phyloP scores from a whole-genome alignment of 1,140 invertebrate species.

The Sweltsa coloradensis region DNA sequence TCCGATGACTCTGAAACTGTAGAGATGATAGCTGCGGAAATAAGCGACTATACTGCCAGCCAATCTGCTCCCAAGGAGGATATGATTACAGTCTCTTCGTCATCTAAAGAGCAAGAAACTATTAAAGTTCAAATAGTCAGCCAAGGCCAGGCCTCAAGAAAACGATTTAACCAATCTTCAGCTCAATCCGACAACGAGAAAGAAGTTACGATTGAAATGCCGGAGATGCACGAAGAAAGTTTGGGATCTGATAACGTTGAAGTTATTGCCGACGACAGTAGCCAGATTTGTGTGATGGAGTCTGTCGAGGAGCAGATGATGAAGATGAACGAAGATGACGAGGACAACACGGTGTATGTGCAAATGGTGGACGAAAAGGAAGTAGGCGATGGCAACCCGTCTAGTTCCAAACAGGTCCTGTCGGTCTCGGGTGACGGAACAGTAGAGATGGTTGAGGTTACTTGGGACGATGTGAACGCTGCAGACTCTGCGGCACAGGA shows the following conservation, averaged over 20 bases:
- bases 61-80: background rate
- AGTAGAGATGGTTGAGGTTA: conserved; percentile 24
- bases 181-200: too few species aligned
- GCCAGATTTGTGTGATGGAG: conserved; percentile 10
- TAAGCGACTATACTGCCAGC: conserved; percentile 6
- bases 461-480: conserved; percentile 22
- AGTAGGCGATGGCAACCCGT: conserved; percentile 4
- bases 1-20: conserved; percentile 14
- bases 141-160: too few species aligned
- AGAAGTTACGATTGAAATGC: too few species aligned
- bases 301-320: conserved; percentile 11
- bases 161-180: too few species aligned
- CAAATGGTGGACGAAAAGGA: conserved; percentile 16
- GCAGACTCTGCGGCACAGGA: too few species aligned
- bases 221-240: too few species aligned
- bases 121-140: too few species aligned
- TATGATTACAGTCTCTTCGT: too few species aligned
- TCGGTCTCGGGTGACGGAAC: conserved; percentile 21
- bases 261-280: too few species aligned
- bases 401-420: conserved; percentile 19
- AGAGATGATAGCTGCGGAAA: conserved; percentile 17
- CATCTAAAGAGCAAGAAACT: too few species aligned
- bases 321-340: conserved; percentile 18
- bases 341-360: conserved; percentile 18
- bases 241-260: too few species aligned